Evolutionary conservation across 1,140 invertebrate species (phyloP).

Genomic region (Anadara kagoshimensis): DNA sequence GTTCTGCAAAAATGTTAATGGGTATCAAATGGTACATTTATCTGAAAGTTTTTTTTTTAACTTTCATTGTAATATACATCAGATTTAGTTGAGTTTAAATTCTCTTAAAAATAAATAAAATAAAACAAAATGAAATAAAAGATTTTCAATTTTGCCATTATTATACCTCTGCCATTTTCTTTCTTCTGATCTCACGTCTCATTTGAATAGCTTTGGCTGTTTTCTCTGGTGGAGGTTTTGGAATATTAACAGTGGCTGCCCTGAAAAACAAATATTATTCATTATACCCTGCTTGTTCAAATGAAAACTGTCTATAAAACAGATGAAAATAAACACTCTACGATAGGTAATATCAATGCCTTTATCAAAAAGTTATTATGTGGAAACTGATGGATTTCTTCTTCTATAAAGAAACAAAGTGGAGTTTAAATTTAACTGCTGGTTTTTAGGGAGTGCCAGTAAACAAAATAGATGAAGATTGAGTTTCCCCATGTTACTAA

Average conservation of each 20-base stretch:
- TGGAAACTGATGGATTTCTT: not conserved
- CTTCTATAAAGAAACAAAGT: not conserved
- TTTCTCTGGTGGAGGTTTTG: slow-evolving; percentile 66
- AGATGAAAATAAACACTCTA: not conserved
- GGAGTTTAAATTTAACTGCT: not conserved
- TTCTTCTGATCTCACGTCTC: slow-evolving; percentile 46
- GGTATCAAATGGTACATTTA: too few species aligned
- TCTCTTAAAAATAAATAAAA: not conserved
- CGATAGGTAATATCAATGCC: not conserved
- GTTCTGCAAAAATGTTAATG: too few species aligned
- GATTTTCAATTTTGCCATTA: slow-evolving; percentile 6
- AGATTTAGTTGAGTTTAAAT: not conserved
- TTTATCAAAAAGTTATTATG: not conserved
- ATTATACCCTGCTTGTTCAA: not conserved
- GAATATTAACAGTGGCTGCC: slow-evolving; percentile 71
- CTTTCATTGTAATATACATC: too few species aligned
- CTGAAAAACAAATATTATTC: slow-evolving; percentile 47
- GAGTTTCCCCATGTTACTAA: too few species aligned
- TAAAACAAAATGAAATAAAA: not conserved
- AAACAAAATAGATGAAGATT: too few species aligned
- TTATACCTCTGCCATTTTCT: slow-evolving; percentile 63
- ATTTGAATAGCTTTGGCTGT: slow-evolving; percentile 60
- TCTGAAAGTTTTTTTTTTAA: too few species aligned
- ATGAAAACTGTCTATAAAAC: too few species aligned
- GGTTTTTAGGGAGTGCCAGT: too few species aligned